Conservation (phyloP, 2,888 invertebrate genomes). For the Hedya salicella region DNA sequence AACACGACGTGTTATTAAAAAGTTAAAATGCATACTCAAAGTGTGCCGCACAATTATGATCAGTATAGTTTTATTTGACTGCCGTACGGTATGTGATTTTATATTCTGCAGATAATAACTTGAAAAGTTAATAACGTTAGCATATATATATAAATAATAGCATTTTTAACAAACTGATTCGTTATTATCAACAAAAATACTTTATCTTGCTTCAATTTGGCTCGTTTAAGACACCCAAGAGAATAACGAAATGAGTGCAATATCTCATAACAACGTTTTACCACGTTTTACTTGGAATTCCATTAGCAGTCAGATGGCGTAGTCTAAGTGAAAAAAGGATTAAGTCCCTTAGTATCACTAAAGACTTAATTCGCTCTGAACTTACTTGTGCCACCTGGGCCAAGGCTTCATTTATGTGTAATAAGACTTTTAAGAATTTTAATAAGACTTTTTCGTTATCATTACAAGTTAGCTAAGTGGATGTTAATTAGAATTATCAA, state of each 20-base stretch:
- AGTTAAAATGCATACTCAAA: no score
- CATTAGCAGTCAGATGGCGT: slow-evolving; percentile 51
- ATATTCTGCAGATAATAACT: no score
- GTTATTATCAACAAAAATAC: background rate
- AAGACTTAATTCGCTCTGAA: slow-evolving; percentile 7
- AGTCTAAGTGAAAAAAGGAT: background rate
- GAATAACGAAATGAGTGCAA: slow-evolving; percentile 48
- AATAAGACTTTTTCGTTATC: slow-evolving; percentile 37
- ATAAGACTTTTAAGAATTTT: slow-evolving; percentile 50
- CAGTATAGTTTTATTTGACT: no score
- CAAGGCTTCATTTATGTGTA: slow-evolving; percentile 54
- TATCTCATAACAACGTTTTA: slow-evolving; percentile 43
- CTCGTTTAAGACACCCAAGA: slow-evolving; percentile 39
- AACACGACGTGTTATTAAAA: no score
- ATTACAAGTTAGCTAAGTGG: slow-evolving; percentile 21
- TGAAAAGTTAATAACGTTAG: no score
- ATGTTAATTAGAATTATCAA: slow-evolving; percentile 17
- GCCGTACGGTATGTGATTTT: no score
- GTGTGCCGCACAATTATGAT: no score
- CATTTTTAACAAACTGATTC: background rate
- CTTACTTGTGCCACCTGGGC: slow-evolving; percentile 52
- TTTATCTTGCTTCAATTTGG: slow-evolving; percentile 1
- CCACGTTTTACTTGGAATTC: slow-evolving; percentile 43
- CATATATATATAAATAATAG: no score
- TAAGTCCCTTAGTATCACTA: background rate